Base-by-base conservation (phyloP, 2,888 invertebrate species). In the Campaea margaritaria region DNA sequence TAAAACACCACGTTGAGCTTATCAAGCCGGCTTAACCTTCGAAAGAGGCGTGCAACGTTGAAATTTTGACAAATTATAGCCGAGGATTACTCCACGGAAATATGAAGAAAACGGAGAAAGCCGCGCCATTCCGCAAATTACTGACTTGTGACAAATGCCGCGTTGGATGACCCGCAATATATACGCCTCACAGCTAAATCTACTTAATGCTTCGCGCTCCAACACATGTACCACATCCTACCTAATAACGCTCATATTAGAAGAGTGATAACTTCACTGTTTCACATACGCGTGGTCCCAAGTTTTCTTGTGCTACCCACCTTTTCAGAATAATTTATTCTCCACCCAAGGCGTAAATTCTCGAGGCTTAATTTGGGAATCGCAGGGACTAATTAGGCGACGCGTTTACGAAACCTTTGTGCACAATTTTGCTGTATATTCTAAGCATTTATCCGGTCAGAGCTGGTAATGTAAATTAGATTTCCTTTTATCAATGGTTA, bases 61-160 rank as follows among this genome's bases (percentile, higher is more conserved):
- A 83, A 85, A 85, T 82, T 85, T 86, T 87, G 87, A 88, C 84
- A 87, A 88, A 88, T 88, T 79, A 80, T 78, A 72, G 70, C 74
- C 70, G 74, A 78, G 85, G 83, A 86, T 86, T 86, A 85, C 85
- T 79, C 56, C 70, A 73, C 72, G 77, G 76, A 79, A 85, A 85
- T 85, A 85, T 84, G 84, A 83, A 85, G 85, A 85, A 86, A 86
- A 81, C 81, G 31, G 48, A 43, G 52, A 14, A 38, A 56, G 49
- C 46, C 78, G 79, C 82, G 79, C 82, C 75, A 83, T 82, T 79
- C 76, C 82, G 70, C 84, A 86, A 86, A 86, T 86, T 82, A 84
- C 84, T 78, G 81, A 76, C 80, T 79, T 69, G 75, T 83, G 83
- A 86, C 81, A 81, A 86, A 86, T 85, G 76, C 69, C 72, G 47